Percentiles rank a stretch among this genome's conserved stretches.
These are phyloP conservation scores for Xenentodon cancila DNA, from an alignment of 2,797 vertebrate species.

Conservation along the genomic window DNA sequence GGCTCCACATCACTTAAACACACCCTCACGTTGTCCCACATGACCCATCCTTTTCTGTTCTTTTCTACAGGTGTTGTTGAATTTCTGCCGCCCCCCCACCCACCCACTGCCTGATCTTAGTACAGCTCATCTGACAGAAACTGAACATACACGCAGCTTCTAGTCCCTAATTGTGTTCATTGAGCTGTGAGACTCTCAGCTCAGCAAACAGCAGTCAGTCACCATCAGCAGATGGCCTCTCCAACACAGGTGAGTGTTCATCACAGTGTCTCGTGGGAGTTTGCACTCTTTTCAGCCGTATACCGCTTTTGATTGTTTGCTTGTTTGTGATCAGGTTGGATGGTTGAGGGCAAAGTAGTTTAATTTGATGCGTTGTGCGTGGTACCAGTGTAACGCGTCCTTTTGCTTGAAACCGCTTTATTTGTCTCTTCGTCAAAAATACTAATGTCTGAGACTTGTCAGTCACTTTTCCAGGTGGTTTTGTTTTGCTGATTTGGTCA, in stretches of 20 bases:
- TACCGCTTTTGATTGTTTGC: too few relatives aligned
- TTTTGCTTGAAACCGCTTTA: background rate
- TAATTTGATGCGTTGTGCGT: background rate
- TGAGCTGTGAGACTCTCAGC: slow-evolving; percentile 44
- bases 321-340: too few relatives aligned
- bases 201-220: slow-evolving; percentile 60
- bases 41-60: slow-evolving; percentile 12
- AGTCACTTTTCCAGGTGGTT: background rate
- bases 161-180: slow-evolving; percentile 58
- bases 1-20: background rate
- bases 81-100: too few relatives aligned
- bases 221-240: slow-evolving; percentile 53
- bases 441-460: background rate
- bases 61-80: slow-evolving; percentile 18
- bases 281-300: background rate
- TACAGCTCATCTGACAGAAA: slow-evolving; percentile 59
- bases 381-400: background rate
- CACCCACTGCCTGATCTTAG: slow-evolving; percentile 35
- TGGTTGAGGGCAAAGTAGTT: too few relatives aligned
- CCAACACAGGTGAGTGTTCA: slow-evolving; percentile 40
- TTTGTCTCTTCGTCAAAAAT: background rate
- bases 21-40: background rate
- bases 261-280: slow-evolving; percentile 36
- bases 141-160: slow-evolving; percentile 27
- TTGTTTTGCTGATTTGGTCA: background rate